These are phyloP conservation scores for Alces alces DNA, from an alignment of 2,113 vertebrate genomes.

Conservation along the genomic window DNA sequence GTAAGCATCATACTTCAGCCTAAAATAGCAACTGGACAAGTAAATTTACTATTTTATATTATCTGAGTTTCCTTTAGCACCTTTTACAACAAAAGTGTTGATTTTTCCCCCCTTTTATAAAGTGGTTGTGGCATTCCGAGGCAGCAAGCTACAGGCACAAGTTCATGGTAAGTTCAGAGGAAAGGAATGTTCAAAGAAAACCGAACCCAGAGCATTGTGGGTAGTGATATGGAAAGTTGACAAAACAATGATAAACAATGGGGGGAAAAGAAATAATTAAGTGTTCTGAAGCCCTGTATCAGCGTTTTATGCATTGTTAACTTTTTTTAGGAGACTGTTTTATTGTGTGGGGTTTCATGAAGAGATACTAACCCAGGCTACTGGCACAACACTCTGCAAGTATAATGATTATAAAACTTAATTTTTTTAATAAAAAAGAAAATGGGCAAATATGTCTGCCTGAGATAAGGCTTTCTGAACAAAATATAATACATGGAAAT, in stretches of 20 bases:
- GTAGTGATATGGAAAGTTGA: constrained; percentile 79
- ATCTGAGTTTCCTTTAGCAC: constrained; percentile 24
- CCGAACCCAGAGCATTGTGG: constrained; percentile 75
- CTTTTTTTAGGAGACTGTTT: constrained; percentile 68
- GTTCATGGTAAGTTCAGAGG: constrained; percentile 83
- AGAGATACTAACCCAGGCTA: constrained; percentile 68
- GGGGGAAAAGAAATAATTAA: constrained; percentile 76
- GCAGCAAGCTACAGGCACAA: constrained; percentile 64
- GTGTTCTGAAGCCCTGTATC: constrained; percentile 69
- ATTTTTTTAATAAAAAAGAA: constrained; percentile 64
- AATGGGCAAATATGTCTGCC: constrained; percentile 80
- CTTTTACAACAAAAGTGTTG: constrained; percentile 60
- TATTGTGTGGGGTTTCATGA: constrained; percentile 69
- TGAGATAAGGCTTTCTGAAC: constrained; percentile 81
- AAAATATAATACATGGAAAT: constrained; percentile 84
- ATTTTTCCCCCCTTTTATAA: constrained; percentile 41
- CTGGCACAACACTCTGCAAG: constrained; percentile 54
- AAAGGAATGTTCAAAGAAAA: constrained; percentile 85
- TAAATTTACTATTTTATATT: constrained; percentile 24
- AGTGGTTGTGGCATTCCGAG: constrained; percentile 64
- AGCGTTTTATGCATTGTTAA: constrained; percentile 70
- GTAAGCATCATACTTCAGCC: constrained; percentile 4
- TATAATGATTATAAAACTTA: constrained; percentile 63
- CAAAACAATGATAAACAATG: constrained; percentile 80
- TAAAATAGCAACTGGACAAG: neutral